Base-by-base conservation (phyloP, 2,888 invertebrate species). In the Steinernema carpocapsae region DNA sequence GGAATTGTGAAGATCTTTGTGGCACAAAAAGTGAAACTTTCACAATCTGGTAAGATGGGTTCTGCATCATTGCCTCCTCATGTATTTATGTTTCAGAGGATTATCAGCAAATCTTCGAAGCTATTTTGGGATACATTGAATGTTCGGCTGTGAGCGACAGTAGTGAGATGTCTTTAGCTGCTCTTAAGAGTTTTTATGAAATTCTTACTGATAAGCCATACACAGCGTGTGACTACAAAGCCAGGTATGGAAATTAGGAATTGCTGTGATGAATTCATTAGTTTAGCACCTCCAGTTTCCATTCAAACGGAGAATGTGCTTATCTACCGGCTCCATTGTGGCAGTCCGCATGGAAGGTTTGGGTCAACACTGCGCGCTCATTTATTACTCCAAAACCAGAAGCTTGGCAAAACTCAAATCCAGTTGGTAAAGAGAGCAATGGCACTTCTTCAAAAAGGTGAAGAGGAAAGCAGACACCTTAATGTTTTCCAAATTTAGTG, bases 111-210 rank as follows among this genome's bases (percentile, higher is more conserved):
- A 42, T 51, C 3, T 42, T 46, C 22, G 42, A 42, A 17, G 56
- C 64, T 1, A 64, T 64, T 32, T 90, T 99, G 48, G 94, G 95
- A 86, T 96, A 95, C 86, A 94, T 99, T 86, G 94, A 95, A 85
- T 93, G 94, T 88, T 93, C 94, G 19, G 95, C 97, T 0, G 90
- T 46, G 24, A 70, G 82, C 85, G 93, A 93, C 88, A 97, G 95
- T 88, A 94, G 94, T 75, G 97, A 99, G 91, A 88, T 90, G 51
- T 95, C 97, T 0, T 91, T 97, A 82, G 95, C 97, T 1, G 96
- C 97, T 0, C 89, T 99, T 7, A 96, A 97, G 89, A 95, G 96
- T 17, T 94, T 97, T 89, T 97, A 97, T 90, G 97, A 97, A 89
- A 94, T 97, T 82, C 70, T 83, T 14, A 48, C 71, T 10, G 26